phyloP scores from a whole-genome alignment of 2,113 vertebrate species.

The Alligator mississippiensis region DNA sequence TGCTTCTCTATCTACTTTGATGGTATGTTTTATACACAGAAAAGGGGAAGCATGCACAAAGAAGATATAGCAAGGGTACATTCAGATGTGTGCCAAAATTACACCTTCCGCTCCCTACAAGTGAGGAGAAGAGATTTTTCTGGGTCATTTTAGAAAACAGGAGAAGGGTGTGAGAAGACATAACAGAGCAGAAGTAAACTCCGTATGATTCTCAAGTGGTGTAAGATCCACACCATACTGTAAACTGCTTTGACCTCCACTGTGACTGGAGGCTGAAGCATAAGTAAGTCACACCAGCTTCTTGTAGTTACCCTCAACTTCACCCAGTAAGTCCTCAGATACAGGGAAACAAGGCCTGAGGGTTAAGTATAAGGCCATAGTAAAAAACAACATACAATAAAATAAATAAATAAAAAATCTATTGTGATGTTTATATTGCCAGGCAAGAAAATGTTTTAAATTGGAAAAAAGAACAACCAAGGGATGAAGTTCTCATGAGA shows the following conservation, averaged over 20 bases:
- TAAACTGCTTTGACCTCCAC: background rate
- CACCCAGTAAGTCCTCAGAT: background rate
- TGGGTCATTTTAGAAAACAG: background rate
- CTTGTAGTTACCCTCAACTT: background rate
- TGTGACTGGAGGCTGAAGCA: background rate
- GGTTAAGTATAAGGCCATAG: background rate
- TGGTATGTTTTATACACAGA: background rate
- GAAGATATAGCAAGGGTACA: background rate
- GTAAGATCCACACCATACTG: background rate
- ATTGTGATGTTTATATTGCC: background rate
- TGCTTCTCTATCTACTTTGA: slow-evolving; percentile 9
- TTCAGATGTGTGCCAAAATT: background rate
- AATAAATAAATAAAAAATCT: background rate
- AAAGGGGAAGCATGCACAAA: background rate
- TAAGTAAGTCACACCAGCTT: background rate
- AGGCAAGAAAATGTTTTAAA: slow-evolving; percentile 15
- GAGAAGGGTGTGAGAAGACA: background rate
- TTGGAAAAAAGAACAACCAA: slow-evolving; percentile 23
- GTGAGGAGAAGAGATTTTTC: background rate
- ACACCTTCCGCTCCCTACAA: background rate
- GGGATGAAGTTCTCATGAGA: background rate
- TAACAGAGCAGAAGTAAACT: background rate
- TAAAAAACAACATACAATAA: background rate
- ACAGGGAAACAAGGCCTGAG: slow-evolving; percentile 30
- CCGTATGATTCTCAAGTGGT: background rate